phyloP scores from a whole-genome alignment of 30 jellyfish, hydroid and myxozoan genomes.

The Turritopsis rubra region DNA sequence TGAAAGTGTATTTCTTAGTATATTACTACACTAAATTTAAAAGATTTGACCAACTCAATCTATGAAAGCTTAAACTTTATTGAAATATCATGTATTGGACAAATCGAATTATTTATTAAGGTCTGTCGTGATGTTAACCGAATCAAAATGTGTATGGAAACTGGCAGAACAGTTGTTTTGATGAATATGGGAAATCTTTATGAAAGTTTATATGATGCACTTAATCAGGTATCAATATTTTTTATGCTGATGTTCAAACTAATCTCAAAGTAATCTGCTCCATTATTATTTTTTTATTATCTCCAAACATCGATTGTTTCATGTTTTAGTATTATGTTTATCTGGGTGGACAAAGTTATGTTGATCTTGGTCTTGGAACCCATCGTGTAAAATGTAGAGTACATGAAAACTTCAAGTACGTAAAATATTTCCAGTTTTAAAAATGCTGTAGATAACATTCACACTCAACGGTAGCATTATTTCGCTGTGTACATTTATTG shows the following conservation, averaged over 20 bases:
- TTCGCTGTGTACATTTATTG: too few species aligned
- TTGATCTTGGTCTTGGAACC: slow-evolving; percentile 70
- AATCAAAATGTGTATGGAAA: slow-evolving; percentile 73
- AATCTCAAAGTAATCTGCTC: background rate
- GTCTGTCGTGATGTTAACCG: slow-evolving; percentile 65
- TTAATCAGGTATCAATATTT: slow-evolving; percentile 42
- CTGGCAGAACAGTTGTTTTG: slow-evolving; percentile 64
- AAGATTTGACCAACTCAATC: too few species aligned
- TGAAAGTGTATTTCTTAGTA: too few species aligned
- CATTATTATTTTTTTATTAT: too few species aligned
- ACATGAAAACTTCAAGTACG: slow-evolving; percentile 68
- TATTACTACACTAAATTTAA: too few species aligned
- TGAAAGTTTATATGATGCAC: slow-evolving; percentile 69
- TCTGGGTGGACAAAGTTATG: slow-evolving; percentile 68
- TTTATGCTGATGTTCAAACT: background rate
- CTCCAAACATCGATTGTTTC: background rate
- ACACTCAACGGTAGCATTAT: too few species aligned
- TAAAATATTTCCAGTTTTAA: background rate
- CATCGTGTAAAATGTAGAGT: slow-evolving; percentile 82
- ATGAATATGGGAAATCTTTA: slow-evolving; percentile 61
- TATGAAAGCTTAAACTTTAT: too few species aligned
- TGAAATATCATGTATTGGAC: too few species aligned
- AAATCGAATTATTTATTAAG: too few species aligned
- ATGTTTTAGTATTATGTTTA: slow-evolving; percentile 43
- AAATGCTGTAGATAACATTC: too few species aligned